Percentiles rank a stretch among this genome's conserved stretches.
Conservation (phyloP, 2,797 vertebrate genomes). For the Columba guinea region DNA sequence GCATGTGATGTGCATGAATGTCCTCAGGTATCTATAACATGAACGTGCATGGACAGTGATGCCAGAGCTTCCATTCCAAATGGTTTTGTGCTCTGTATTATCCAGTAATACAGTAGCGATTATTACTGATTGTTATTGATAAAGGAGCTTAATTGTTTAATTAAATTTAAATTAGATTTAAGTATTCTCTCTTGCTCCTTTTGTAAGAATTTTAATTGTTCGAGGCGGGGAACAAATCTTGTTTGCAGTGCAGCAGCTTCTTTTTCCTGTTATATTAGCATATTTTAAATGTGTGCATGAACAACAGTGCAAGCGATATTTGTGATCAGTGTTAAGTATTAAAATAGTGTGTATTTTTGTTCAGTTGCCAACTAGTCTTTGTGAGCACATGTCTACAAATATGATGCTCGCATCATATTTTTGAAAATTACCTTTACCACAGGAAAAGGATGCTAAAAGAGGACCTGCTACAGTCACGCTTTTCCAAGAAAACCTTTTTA, state of each 20-base stretch:
- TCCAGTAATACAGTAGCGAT: constrained; percentile 51
- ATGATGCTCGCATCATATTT: constrained; percentile 70
- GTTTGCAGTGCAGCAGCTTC: background rate
- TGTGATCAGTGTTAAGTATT: constrained; percentile 12
- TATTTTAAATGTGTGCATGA: constrained; percentile 43
- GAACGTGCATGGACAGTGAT: constrained; percentile 76
- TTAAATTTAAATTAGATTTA: background rate
- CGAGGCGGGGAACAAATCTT: background rate
- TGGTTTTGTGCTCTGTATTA: constrained; percentile 67
- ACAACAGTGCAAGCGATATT: background rate
- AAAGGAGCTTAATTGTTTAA: background rate
- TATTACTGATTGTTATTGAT: constrained; percentile 18
- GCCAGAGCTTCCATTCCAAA: constrained; percentile 61
- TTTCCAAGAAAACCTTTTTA: constrained; percentile 48
- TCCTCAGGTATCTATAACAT: constrained; percentile 45
- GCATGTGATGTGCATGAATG: constrained; percentile 63
- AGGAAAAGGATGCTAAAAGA: constrained; percentile 75
- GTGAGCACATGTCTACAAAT: constrained; percentile 63
- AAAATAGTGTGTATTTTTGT: background rate
- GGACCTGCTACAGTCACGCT: constrained; percentile 30
- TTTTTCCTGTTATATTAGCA: background rate
- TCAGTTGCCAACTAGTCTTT: constrained; percentile 29
- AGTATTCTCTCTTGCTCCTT: constrained; percentile 11
- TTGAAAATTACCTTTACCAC: constrained; percentile 37
- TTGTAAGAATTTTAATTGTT: constrained; percentile 11